phyloP scores from a whole-genome alignment of 2,888 invertebrate species.

The Agrotis segetum region DNA sequence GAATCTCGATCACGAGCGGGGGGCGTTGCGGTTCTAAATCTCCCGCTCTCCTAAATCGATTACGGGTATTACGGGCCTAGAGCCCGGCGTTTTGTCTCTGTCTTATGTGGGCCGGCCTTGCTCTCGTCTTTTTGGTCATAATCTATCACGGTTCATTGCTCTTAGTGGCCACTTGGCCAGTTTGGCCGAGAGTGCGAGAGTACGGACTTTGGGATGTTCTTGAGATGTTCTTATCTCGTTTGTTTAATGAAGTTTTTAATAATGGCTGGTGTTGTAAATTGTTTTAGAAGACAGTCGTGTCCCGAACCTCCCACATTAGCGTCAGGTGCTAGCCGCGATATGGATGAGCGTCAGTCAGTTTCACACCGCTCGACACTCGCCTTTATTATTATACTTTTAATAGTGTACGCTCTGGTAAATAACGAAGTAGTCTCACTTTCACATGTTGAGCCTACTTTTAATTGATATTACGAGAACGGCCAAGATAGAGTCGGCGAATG shows the following conservation, averaged over 20 bases:
- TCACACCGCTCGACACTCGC: constrained; percentile 56
- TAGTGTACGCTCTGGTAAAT: constrained; percentile 82
- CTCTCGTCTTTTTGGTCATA: constrained; percentile 84
- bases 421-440: constrained; percentile 78
- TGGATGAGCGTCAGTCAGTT: constrained; percentile 66
- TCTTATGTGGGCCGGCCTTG: constrained; percentile 86
- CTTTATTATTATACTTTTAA: constrained; percentile 68
- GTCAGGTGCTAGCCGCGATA: constrained; percentile 54
- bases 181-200: constrained; percentile 65
- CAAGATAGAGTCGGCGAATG: constrained; percentile 29
- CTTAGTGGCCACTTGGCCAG: constrained; percentile 79
- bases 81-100: constrained; percentile 86
- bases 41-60: constrained; percentile 87
- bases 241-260: constrained; percentile 69
- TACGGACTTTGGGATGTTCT: constrained; percentile 55
- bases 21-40: constrained; percentile 86
- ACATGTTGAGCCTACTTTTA: constrained; percentile 74
- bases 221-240: constrained; percentile 65
- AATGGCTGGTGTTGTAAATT: constrained; percentile 65
- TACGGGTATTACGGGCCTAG: constrained; percentile 85
- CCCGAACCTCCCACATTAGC: constrained; percentile 64
- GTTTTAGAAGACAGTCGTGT: constrained; percentile 68
- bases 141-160: constrained; percentile 86
- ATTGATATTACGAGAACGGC: constrained; percentile 64
- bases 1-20: constrained; percentile 83